A percentile compares a stretch with the other conserved stretches of the same genome.
phyloP scores from a whole-genome alignment of 1,140 invertebrate genomes.

The Trinorchestia longiramus region DNA sequence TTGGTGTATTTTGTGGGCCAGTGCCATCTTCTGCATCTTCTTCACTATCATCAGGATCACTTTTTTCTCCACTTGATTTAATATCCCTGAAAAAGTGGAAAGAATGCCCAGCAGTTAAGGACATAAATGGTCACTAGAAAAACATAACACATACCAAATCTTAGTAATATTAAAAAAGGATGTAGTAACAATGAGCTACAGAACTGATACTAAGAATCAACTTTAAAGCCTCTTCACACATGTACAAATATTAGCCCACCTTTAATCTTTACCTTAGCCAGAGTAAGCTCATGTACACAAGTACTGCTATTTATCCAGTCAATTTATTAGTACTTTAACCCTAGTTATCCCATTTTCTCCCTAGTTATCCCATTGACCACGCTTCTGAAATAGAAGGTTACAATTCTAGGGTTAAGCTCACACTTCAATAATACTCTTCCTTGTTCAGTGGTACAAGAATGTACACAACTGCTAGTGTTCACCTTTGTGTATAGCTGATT shows the following conservation, averaged over 20 bases:
- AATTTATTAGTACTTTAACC: too few species aligned
- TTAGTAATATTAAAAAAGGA: background rate
- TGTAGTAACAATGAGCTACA: background rate
- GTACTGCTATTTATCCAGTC: too few species aligned
- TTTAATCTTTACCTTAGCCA: too few species aligned
- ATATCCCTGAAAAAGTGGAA: conserved; percentile 19
- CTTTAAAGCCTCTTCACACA: background rate
- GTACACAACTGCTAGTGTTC: too few species aligned
- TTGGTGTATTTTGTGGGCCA: background rate
- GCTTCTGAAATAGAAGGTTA: too few species aligned
- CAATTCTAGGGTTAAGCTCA: too few species aligned
- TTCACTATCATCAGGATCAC: background rate
- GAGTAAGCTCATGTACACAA: too few species aligned
- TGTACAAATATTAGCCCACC: background rate
- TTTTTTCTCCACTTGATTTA: background rate
- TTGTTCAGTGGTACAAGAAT: too few species aligned
- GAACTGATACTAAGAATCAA: background rate
- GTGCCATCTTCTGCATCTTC: conserved; percentile 47
- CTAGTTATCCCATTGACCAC: too few species aligned
- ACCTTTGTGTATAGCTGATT: too few species aligned
- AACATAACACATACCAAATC: background rate
- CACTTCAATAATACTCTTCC: too few species aligned
- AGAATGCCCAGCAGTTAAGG: background rate
- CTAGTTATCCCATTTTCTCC: too few species aligned
- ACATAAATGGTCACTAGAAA: background rate